Evolutionary conservation across 2,888 invertebrate genomes (phyloP), one percentile per base, ranked within the genome.

Genomic region (Lasioglossum zephyrum): DNA sequence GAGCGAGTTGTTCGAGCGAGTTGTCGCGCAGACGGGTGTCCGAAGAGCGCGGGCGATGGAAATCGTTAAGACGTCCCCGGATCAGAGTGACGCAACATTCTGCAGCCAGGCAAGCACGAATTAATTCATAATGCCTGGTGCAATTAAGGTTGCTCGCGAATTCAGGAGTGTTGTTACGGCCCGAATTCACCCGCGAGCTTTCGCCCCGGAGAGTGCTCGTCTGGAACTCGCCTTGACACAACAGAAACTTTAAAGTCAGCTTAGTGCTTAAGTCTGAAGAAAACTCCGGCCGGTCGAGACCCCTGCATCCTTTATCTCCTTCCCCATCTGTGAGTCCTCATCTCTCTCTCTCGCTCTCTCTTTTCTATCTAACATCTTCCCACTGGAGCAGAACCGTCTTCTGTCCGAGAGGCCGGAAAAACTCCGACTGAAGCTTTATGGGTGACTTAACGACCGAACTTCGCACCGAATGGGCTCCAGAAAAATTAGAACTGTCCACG

Each of bases 161-260:
- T 92, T 91, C 91, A 87, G 79, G 84, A 86, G 82, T 82, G 88
- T 86, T 88, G 87, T 92, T 89, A 87, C 84, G 80, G 86, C 57
- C 57, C 77, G 73, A 89, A 86, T 89, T 86, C 82, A 72, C 57
- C 73, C 75, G 60, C 80, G 70, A 82, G 81, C 88, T 90, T 89
- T 91, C 87, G 86, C 76, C 83, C 63, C 16, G 70, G 86, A 79
- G 77, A 88, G 82, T 84, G 79, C 84, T 84, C 82, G 66, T 77
- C 69, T 79, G 82, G 86, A 92, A 92, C 89, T 93, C 92, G 31
- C 31, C 89, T 92, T 93, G 92, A 92, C 92, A 92, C 90, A 93
- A 92, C 90, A 90, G 85, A 88, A 93, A 93, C 90, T 93, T 92
- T 90, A 86, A 91, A 92, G 91, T 91, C 92, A 90, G 90, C 91